Evolutionary conservation across 2,113 vertebrate genomes (phyloP).

Genomic region (Eublepharis macularius): DNA sequence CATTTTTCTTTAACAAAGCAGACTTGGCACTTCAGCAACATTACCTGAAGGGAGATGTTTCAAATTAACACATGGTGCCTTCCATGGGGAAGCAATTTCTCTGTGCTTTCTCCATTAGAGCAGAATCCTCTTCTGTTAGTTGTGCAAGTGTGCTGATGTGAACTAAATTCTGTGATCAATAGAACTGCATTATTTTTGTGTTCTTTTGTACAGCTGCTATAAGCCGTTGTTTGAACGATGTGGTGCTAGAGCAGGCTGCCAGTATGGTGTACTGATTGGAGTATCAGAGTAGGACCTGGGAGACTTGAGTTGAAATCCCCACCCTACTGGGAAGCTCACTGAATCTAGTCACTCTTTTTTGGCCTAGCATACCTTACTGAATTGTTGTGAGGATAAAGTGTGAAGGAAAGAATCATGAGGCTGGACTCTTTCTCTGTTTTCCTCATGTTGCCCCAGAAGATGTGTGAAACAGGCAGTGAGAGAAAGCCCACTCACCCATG

Average conservation of each 20-base stretch:
- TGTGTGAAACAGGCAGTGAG: no score
- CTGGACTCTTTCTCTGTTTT: no score
- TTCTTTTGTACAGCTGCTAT: background rate
- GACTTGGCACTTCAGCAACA: background rate
- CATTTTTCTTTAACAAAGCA: background rate
- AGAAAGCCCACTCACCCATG: no score
- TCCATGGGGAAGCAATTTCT: background rate
- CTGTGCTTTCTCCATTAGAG: background rate
- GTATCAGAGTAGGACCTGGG: no score
- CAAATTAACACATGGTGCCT: background rate
- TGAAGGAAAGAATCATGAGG: no score
- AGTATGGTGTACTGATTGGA: no score
- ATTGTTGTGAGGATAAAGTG: no score
- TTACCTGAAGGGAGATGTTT: background rate
- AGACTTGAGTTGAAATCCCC: no score
- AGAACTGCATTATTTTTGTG: background rate
- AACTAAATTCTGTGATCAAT: background rate
- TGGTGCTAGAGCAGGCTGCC: background rate
- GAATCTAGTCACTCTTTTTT: no score
- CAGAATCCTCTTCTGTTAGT: background rate
- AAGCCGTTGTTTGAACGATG: background rate
- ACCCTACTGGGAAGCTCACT: no score
- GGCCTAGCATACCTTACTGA: no score
- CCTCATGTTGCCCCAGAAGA: no score
- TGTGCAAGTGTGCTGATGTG: background rate